Conservation (phyloP, 2,888 invertebrate genomes). For the Pogonocherus hispidulus region DNA sequence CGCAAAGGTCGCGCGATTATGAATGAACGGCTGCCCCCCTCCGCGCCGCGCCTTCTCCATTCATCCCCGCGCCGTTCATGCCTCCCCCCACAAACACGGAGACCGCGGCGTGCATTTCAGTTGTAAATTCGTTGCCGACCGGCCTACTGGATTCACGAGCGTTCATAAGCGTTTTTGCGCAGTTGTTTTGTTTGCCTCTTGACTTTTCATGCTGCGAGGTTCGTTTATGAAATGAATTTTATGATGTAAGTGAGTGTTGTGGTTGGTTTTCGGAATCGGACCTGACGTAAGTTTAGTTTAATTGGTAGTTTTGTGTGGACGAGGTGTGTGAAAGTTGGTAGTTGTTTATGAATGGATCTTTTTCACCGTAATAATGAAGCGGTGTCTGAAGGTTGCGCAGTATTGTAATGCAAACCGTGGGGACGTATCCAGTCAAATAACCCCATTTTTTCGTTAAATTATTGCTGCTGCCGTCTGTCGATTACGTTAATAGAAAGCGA, state of each 20-base stretch:
- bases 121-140: conserved; percentile 63
- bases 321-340: conserved; percentile 22
- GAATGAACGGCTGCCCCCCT: conserved; percentile 71
- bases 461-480: not conserved
- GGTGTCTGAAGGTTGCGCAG: conserved; percentile 23
- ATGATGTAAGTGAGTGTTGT: conserved; percentile 11
- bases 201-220: conserved; percentile 21
- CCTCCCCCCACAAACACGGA: conserved; percentile 53
- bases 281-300: conserved; percentile 17
- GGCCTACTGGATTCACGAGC: conserved; percentile 34
- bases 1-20: conserved; percentile 66
- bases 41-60: conserved; percentile 61
- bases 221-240: no score
- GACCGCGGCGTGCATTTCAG: conserved; percentile 62
- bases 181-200: conserved; percentile 39
- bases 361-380: not conserved
- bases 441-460: not conserved
- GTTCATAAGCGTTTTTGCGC: conserved; percentile 47
- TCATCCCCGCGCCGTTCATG: conserved; percentile 61
- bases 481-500: not conserved
- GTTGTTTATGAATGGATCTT: conserved; percentile 27
- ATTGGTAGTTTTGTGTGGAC: no score
- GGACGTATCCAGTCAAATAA: conserved; percentile 17
- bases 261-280: not conserved
- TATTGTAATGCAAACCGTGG: conserved; percentile 24